Base-by-base conservation (phyloP, 2,888 invertebrate genomes). In the Epiblema foenella region DNA sequence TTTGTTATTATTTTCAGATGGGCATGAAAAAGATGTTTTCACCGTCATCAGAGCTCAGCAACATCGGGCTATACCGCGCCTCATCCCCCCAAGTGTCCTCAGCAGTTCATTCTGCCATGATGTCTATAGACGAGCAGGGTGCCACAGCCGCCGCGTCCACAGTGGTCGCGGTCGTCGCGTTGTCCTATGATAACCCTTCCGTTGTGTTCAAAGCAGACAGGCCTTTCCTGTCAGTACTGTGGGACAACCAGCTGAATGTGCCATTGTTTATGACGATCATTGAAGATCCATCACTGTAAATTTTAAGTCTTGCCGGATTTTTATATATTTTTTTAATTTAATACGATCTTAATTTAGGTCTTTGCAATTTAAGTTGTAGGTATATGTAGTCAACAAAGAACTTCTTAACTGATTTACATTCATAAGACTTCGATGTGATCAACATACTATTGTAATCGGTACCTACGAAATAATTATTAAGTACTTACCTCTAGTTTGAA, bases 41-140 rank as follows among this genome's bases (percentile, higher is more conserved):
- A 0, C 75, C 79, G 0, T 74, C 82, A 15, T 85, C 94, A 1
- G 88, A 91, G 24, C 82, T 94, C 1, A 78, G 77, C 0, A 84
- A 83, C 0, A 77, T 94, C 7, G 92, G 91, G 2, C 74, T 75
- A 7, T 86, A 78, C 70, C 78, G 77, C 0, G 75, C 78, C 1
- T 76, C 73, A 5, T 77, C 85, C 2, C 93, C 85, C 0, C 89
- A 81, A 76, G 87, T 94, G 1, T 87, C 90, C 0, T 86, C 90
- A 20, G 93, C 94, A 0, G 68, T 94, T 1, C 94, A 95, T 77
- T 90, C 93, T 18, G 93, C 94, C 0, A 81, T 86, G 18, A 77
- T 95, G n/a, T 88, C 91, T 0, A 91, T 95, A 0, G 94, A 95
- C 58, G 94, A 95, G 74, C 79, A 89, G 62, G 94, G 94, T 12